Conservation (phyloP, 37 sponge, comb jelly and placozoan genomes). For the Theonella swinhoei region DNA sequence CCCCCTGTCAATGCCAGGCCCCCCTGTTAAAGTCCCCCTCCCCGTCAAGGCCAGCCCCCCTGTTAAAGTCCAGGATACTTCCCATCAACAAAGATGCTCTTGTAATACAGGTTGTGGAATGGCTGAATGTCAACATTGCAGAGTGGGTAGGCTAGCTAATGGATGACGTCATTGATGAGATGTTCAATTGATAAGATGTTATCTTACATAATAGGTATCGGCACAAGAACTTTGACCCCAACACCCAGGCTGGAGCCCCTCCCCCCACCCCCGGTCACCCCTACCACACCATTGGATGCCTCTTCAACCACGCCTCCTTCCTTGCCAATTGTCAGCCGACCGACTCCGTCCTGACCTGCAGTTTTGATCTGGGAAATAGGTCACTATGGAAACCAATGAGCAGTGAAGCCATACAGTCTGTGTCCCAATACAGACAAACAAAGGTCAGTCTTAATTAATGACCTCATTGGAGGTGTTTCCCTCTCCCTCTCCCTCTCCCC, state of each 20-base stretch:
- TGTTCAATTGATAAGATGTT: too few relatives aligned
- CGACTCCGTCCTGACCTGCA: conserved; percentile 62
- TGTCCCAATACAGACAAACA: neutral
- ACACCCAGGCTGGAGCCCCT: conserved; percentile 59
- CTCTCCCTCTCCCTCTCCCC: conserved; percentile 5
- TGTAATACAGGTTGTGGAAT: too few relatives aligned
- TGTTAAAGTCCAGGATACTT: too few relatives aligned
- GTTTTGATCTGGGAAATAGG: conserved; percentile 69
- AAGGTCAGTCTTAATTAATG: neutral
- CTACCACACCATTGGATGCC: conserved; percentile 89
- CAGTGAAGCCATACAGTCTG: conserved; percentile 76
- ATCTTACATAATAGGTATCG: conserved; percentile 64
- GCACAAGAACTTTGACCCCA: conserved; percentile 69
- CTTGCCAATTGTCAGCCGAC: conserved; percentile 89
- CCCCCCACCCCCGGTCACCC: conserved; percentile 66
- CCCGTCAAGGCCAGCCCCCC: too few relatives aligned
- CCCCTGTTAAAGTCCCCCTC: too few relatives aligned
- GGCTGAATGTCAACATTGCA: too few relatives aligned
- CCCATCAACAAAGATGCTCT: too few relatives aligned
- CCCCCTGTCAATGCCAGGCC: too few relatives aligned
- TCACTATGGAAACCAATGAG: conserved; percentile 93
- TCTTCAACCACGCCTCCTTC: conserved; percentile 94
- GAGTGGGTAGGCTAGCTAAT: too few relatives aligned
- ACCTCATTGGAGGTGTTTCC: conserved; percentile 4
- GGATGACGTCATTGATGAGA: too few relatives aligned